Percentiles rank a stretch among this genome's conserved stretches.
Conservation (phyloP, 2,113 vertebrate species). For the Percopsis transmontana region DNA sequence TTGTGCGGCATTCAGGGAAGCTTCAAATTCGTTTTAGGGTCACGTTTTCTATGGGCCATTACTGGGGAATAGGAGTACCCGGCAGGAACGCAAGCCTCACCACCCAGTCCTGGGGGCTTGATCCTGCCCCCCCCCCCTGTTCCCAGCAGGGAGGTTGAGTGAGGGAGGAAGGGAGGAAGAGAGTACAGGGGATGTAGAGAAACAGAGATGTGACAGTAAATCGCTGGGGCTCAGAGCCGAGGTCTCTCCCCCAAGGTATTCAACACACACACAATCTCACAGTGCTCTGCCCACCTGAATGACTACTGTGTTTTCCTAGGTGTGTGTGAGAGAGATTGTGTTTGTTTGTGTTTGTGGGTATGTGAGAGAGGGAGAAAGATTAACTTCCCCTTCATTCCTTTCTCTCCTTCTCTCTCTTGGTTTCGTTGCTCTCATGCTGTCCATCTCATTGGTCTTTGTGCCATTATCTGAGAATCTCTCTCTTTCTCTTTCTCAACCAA, state of each 20-base stretch:
- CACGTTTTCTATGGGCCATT: too few species aligned
- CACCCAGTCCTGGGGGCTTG: too few species aligned
- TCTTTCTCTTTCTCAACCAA: background rate
- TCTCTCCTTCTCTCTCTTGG: conserved; percentile 17
- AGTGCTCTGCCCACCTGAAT: background rate
- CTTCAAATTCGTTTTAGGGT: too few species aligned
- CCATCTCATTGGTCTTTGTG: conserved; percentile 39
- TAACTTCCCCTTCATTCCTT: background rate
- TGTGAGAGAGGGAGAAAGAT: background rate
- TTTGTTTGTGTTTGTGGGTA: background rate
- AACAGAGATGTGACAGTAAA: conserved; percentile 70
- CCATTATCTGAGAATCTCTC: conserved; percentile 28
- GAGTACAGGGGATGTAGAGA: conserved; percentile 67
- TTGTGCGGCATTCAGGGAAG: too few species aligned
- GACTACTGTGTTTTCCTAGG: background rate
- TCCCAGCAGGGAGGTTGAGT: conserved; percentile 26
- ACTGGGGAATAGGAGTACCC: too few species aligned
- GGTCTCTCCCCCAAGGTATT: too few species aligned
- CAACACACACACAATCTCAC: background rate
- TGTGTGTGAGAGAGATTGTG: background rate
- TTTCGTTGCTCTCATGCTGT: conserved; percentile 52
- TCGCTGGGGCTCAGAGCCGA: conserved; percentile 53
- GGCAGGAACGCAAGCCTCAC: too few species aligned
- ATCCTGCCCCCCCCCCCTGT: too few species aligned
- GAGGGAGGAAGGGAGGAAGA: conserved; percentile 9